Base-by-base conservation (phyloP, 1,140 invertebrate genomes). In the Chelonus insularis region DNA sequence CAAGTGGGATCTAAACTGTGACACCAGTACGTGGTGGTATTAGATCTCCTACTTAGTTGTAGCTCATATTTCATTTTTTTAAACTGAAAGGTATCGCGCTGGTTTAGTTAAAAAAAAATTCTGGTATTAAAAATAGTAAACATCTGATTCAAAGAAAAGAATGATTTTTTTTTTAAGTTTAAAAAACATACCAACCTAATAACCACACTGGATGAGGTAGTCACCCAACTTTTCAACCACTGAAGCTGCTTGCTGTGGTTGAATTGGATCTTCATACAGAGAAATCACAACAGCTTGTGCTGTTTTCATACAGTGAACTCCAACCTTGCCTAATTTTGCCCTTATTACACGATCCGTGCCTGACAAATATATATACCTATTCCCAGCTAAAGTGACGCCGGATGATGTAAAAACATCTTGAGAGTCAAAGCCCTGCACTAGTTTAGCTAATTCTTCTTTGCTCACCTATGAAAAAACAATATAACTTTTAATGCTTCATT, bases 171-270 rank as follows among this genome's bases (percentile, higher is more conserved):
- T n/a, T n/a, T n/a, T n/a, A n/a, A n/a, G n/a, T n/a, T n/a, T 34
- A 12, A 36, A 37, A 60, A 14, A 51, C 47, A 55, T 69, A 73
- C 79, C 67, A 69, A 82, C 80, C 88, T 94, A 95, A 90, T 93
- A 95, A 87, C 93, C 92, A 86, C 92, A 94, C 84, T 86, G 89
- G 85, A 94, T 87, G 87, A 95, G 88, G 89, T 95, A 95, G 84
- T 95, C 93, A 85, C 93, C 93, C 87, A 95, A 87, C 86, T 95
- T 95, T 88, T 95, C 93, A 81, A 95, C 93, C 82, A 95, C 92
- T 69, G 91, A 93, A 79, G 93, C 93, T 76, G 92, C 92, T 84
- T 95, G 93, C 83, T 95, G 92, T 81, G 93, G 93, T 84, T 95
- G 92, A 82, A 95, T 93, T 74, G 93, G 93, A 84, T 95, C 92